Evolutionary conservation across 2,797 vertebrate genomes (phyloP).

Genomic region (Podarcis siculus): DNA sequence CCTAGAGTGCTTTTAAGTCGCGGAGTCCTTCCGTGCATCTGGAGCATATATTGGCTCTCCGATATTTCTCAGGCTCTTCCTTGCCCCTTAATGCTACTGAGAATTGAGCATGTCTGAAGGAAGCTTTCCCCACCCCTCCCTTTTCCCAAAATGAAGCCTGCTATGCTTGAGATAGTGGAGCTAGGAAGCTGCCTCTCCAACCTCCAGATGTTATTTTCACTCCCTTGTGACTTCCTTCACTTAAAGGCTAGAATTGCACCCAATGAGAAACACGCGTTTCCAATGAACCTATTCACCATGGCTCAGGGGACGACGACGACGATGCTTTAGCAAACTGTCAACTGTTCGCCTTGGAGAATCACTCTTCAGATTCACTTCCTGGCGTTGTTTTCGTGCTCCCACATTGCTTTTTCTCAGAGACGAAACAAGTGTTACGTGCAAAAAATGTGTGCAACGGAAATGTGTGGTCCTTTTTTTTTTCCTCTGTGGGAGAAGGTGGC

Average conservation of each 20-base stretch:
- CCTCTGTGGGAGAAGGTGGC: too few relatives aligned
- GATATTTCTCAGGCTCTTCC: neutral
- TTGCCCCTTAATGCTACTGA: neutral
- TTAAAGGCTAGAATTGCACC: slow-evolving; percentile 42
- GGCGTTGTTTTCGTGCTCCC: slow-evolving; percentile 14
- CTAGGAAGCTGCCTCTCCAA: slow-evolving; percentile 24
- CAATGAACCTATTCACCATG: neutral
- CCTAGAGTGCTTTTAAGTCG: neutral
- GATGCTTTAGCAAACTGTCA: slow-evolving; percentile 32
- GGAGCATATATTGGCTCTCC: neutral
- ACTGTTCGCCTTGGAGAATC: neutral
- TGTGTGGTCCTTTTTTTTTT: too few relatives aligned
- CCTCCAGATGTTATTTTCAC: slow-evolving; percentile 44
- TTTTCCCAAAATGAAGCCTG: slow-evolving; percentile 33
- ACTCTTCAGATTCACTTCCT: slow-evolving; percentile 12
- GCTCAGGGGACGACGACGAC: too few relatives aligned
- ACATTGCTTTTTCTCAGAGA: neutral
- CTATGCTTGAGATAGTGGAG: slow-evolving; percentile 23
- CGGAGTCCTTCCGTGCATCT: neutral
- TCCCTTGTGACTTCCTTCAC: slow-evolving; percentile 41
- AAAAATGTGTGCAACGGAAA: too few relatives aligned
- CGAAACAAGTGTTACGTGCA: too few relatives aligned
- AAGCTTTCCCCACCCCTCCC: neutral
- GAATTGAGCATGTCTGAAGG: neutral
- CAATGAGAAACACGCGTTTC: slow-evolving; percentile 26